phyloP scores from a whole-genome alignment of 2,113 vertebrate species.

The Cyprinodon tularosa region DNA sequence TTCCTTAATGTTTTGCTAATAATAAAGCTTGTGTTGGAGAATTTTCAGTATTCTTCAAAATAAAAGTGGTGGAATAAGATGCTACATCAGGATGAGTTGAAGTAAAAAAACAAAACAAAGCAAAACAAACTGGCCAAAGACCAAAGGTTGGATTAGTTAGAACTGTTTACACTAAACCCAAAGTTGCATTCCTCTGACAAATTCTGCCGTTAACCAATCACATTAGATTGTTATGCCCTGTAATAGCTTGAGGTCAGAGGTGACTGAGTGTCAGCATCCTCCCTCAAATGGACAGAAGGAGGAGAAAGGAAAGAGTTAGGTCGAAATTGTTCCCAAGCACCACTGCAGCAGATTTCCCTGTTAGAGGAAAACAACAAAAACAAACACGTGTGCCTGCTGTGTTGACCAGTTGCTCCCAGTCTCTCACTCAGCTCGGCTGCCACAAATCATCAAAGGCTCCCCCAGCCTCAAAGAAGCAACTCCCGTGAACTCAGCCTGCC shows the following conservation, averaged over 20 bases:
- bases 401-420: conserved; percentile 46
- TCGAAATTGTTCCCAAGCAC: neutral
- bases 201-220: conserved; percentile 21
- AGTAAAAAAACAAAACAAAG: neutral
- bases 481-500: conserved; percentile 24
- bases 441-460: conserved; percentile 61
- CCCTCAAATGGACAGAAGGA: conserved; percentile 9
- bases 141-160: neutral
- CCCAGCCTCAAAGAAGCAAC: conserved; percentile 33
- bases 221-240: conserved; percentile 41
- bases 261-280: conserved; percentile 41
- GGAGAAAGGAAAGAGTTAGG: neutral
- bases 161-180: neutral
- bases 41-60: neutral
- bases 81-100: conserved; percentile 1
- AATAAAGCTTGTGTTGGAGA: neutral
- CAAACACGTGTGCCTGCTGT: conserved; percentile 40
- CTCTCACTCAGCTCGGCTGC: conserved; percentile 12
- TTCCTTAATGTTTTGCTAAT: neutral
- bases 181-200: conserved; percentile 43
- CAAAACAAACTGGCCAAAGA: neutral
- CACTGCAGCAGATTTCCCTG: conserved; percentile 23
- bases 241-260: conserved; percentile 47
- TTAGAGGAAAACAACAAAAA: conserved; percentile 44
- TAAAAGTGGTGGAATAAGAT: neutral